A percentile compares a stretch with the other conserved stretches of the same genome.
phyloP scores from a whole-genome alignment of 2,888 invertebrate species.

The Dryobotodes eremita region DNA sequence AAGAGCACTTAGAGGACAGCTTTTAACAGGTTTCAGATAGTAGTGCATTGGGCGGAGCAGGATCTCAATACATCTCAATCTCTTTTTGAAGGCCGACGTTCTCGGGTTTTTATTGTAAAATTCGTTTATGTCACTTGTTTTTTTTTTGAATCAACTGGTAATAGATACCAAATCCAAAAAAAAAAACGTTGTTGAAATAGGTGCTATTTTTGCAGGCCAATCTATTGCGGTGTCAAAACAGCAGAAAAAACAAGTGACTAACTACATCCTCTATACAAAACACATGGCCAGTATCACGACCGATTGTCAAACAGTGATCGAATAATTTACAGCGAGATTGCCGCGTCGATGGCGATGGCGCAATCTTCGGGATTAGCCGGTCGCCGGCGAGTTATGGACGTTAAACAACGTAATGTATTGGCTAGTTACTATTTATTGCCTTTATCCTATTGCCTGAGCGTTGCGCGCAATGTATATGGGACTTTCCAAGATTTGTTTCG shows the following conservation, averaged over 20 bases:
- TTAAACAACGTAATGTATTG: conserved; percentile 64
- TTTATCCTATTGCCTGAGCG: conserved; percentile 61
- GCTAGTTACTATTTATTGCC: conserved; percentile 65
- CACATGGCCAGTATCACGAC: conserved; percentile 35
- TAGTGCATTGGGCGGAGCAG: not conserved
- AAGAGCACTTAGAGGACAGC: not conserved
- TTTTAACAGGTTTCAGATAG: not conserved
- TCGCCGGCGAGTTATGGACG: conserved; percentile 64
- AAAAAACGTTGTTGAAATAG: not conserved
- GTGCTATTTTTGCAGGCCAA: conserved; percentile 1
- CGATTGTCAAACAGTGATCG: conserved; percentile 51
- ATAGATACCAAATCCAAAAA: not conserved
- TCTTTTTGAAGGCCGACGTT: not conserved
- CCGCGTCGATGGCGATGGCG: conserved; percentile 61
- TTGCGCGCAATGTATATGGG: conserved; percentile 50
- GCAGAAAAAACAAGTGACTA: conserved; percentile 36
- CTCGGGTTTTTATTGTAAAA: too few species aligned
- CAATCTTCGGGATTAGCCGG: conserved; percentile 67
- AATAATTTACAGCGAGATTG: conserved; percentile 63
- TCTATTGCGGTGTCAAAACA: not conserved
- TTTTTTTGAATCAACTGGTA: not conserved
- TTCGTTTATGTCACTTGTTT: not conserved
- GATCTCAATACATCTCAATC: not conserved
- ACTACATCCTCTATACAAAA: conserved; percentile 38
- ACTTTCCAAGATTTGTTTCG: conserved; percentile 55